These are phyloP conservation scores for Prinia subflava DNA, from an alignment of 2,113 vertebrate genomes.

Conservation along the genomic window DNA sequence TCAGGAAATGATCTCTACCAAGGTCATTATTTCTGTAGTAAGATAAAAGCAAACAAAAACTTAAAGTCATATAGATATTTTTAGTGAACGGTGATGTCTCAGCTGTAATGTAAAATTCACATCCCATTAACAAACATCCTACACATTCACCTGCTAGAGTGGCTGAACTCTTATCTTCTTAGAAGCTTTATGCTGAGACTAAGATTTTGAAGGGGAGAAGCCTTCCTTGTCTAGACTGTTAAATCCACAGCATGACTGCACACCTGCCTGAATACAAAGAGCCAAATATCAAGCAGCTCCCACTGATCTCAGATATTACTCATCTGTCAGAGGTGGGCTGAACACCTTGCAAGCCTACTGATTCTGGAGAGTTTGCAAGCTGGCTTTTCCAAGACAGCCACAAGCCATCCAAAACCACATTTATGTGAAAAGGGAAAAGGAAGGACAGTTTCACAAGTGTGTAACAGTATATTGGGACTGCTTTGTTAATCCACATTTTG, in stretches of 20 bases:
- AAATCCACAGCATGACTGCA: not conserved
- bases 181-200: not conserved
- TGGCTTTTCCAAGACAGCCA: not conserved
- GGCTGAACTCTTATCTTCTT: not conserved
- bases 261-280: not conserved
- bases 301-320: not conserved
- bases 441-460: not conserved
- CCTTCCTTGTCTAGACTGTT: not conserved
- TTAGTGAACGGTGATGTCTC: not conserved
- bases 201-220: not conserved
- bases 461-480: rapidly evolving
- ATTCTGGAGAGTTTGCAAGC: not conserved
- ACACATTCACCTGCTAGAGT: not conserved
- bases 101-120: not conserved
- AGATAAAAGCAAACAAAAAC: slow-evolving; percentile 26
- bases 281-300: not conserved
- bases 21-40: slow-evolving; percentile 49
- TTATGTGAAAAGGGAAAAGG: not conserved
- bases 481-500: not conserved
- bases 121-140: not conserved
- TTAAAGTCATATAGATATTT: not conserved
- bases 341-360: not conserved
- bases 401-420: not conserved
- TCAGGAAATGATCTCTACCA: slow-evolving; percentile 28
- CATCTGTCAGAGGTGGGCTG: not conserved